Conservation (phyloP, 2,113 vertebrate genomes). For the Gambusia holbrooki region DNA sequence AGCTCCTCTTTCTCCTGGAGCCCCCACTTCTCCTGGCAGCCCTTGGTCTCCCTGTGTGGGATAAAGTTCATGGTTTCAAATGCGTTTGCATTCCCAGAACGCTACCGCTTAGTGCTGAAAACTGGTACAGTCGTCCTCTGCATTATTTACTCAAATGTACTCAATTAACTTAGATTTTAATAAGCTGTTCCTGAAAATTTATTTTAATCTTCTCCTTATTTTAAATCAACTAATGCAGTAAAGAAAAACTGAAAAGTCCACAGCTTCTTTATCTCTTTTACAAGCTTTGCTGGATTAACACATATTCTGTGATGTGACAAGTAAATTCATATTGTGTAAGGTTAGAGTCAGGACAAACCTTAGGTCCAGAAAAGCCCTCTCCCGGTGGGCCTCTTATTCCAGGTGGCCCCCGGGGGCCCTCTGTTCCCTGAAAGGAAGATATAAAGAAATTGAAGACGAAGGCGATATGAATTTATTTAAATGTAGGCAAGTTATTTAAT, state of each 20-base stretch:
- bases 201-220: too few relatives aligned
- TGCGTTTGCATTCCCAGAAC: too few relatives aligned
- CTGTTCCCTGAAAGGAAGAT: constrained; percentile 77
- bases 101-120: too few relatives aligned
- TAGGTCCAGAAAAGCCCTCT: constrained; percentile 85
- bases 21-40: constrained; percentile 83
- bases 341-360: constrained; percentile 73
- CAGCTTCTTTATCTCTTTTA: neutral
- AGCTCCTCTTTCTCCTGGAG: constrained; percentile 81
- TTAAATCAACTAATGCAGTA: too few relatives aligned
- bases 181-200: too few relatives aligned
- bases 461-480: neutral
- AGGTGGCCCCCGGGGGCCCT: constrained; percentile 84
- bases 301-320: too few relatives aligned
- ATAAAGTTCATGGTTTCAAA: neutral
- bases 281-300: neutral
- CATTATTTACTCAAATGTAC: too few relatives aligned
- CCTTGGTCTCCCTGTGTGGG: constrained; percentile 82
- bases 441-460: neutral
- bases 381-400: constrained; percentile 82
- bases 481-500: too few relatives aligned
- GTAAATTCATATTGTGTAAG: too few relatives aligned
- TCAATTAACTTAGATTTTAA: too few relatives aligned
- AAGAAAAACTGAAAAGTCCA: neutral
- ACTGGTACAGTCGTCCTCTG: too few relatives aligned